Conservation (phyloP, 92 coral and sea anemone genomes). For the Porites cylindrica region DNA sequence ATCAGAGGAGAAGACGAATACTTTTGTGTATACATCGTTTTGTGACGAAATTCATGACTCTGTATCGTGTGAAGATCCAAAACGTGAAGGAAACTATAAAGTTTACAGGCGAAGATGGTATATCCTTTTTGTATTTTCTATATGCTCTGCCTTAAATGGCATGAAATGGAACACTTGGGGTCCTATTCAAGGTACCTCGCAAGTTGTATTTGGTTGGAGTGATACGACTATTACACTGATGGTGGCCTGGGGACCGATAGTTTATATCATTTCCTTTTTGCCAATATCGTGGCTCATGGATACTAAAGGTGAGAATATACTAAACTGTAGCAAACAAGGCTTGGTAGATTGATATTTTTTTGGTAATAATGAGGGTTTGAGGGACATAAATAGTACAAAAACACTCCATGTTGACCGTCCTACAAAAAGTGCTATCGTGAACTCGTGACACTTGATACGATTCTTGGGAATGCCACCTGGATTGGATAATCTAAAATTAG, state of each 20-base stretch:
- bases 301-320: slow-evolving; percentile 70
- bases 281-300: slow-evolving; percentile 97
- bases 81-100: slow-evolving; percentile 62
- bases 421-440: no score
- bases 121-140: slow-evolving; percentile 73
- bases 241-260: slow-evolving; percentile 91
- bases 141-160: slow-evolving; percentile 75
- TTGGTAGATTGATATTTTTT: not conserved
- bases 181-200: slow-evolving; percentile 91
- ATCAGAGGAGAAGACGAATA: slow-evolving; percentile 10
- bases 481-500: no score
- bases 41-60: not conserved
- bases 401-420: not conserved
- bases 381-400: not conserved
- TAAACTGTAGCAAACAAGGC: no score
- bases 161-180: slow-evolving; percentile 95
- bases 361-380: not conserved
- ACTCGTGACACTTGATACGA: no score
- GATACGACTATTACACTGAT: slow-evolving; percentile 77
- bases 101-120: slow-evolving; percentile 94
- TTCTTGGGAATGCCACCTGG: no score
- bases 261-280: slow-evolving; percentile 75
- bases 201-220: slow-evolving; percentile 92
- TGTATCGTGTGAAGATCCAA: slow-evolving; percentile 7
- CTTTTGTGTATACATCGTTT: slow-evolving; percentile 25